A percentile compares a stretch with the other conserved stretches of the same genome.
Evolutionary conservation across 2,113 vertebrate genomes (phyloP).

Genomic region (Tupaia tana): DNA sequence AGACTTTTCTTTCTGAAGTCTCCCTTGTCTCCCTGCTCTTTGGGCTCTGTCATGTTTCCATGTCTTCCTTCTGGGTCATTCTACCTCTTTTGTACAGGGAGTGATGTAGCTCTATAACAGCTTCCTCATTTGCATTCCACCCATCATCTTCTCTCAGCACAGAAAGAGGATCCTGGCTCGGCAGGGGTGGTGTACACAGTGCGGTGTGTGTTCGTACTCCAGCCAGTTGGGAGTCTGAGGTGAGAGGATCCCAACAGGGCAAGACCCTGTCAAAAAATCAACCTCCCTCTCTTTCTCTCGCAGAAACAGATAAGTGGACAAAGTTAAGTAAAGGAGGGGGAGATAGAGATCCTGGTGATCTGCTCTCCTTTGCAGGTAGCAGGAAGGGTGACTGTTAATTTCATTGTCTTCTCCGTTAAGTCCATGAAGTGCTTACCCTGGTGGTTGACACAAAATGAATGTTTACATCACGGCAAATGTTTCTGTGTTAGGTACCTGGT

Average conservation of each 20-base stretch:
- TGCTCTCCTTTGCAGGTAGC: neutral
- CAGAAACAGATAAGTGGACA: no score
- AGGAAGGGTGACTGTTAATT: neutral
- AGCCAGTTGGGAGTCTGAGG: no score
- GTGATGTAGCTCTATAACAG: neutral
- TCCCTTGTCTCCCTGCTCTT: neutral
- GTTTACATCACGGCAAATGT: neutral
- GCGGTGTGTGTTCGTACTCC: no score
- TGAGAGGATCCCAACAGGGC: no score
- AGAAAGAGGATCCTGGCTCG: neutral
- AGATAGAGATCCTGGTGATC: neutral
- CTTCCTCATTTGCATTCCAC: neutral
- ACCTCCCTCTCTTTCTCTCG: no score
- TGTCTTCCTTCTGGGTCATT: neutral
- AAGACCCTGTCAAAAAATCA: no score
- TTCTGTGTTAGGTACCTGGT: neutral
- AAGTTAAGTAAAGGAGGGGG: no score
- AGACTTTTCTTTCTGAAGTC: neutral
- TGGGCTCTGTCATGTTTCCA: neutral
- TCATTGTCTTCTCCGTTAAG: neutral
- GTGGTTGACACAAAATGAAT: neutral
- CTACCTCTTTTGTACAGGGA: neutral
- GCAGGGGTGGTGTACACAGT: no score
- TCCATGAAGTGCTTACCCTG: neutral
- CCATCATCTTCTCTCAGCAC: neutral